Evolutionary conservation across 2,113 vertebrate genomes (phyloP).

Genomic region (Channa maculata): DNA sequence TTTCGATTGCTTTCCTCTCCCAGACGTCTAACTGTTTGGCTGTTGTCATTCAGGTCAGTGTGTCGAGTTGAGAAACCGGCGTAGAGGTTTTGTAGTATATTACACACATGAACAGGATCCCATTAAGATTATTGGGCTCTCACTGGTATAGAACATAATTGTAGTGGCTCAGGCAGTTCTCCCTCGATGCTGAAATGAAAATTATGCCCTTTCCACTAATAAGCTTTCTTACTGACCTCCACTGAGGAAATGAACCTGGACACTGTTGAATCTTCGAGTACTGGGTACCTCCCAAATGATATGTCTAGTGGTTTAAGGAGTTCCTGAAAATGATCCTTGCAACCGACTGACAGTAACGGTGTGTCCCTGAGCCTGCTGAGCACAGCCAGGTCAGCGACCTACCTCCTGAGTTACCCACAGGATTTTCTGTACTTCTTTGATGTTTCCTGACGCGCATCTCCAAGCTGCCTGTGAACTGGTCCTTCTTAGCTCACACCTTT

Average conservation of each 20-base stretch:
- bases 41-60: constrained; percentile 27
- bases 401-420: constrained; percentile 18
- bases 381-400: constrained; percentile 38
- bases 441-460: constrained; percentile 8
- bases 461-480: constrained; percentile 16
- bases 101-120: constrained; percentile 42
- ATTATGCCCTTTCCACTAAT: constrained; percentile 59
- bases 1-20: neutral
- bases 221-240: constrained; percentile 52
- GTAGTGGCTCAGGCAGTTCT: constrained; percentile 39
- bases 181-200: constrained; percentile 52
- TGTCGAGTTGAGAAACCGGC: constrained; percentile 40
- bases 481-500: constrained; percentile 24
- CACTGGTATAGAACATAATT: constrained; percentile 50
- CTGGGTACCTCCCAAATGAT: constrained; percentile 22
- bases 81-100: constrained; percentile 32
- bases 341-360: constrained; percentile 5
- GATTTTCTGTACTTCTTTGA: constrained; percentile 31
- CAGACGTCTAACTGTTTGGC: neutral
- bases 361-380: constrained; percentile 30
- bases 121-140: constrained; percentile 42
- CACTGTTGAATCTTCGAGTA: constrained; percentile 15
- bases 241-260: constrained; percentile 37
- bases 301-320: constrained; percentile 10
- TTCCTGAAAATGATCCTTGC: constrained; percentile 17